A percentile compares a stretch with the other conserved stretches of the same genome.
phyloP scores from a whole-genome alignment of 1,140 invertebrate genomes.

The Papilio aristodemus region DNA sequence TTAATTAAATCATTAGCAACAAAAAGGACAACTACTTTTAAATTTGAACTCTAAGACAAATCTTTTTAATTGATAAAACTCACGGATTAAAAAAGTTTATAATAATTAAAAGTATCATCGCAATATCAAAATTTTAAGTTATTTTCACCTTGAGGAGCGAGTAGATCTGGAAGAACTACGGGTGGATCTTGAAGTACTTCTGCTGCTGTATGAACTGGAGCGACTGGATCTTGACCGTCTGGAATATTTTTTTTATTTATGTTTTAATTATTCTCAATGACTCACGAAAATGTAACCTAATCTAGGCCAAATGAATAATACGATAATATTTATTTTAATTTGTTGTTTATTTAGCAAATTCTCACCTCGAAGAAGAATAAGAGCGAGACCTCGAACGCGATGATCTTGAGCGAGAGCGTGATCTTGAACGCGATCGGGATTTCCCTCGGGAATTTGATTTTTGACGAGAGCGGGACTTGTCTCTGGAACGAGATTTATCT shows the following conservation, averaged over 20 bases:
- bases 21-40: no score
- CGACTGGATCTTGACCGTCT: conserved; percentile 65
- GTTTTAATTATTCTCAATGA: not conserved
- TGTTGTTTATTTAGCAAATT: not conserved
- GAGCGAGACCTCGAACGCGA: conserved; percentile 65
- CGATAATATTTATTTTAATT: not conserved
- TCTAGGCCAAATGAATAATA: not conserved
- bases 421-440: conserved; percentile 70
- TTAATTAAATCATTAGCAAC: no score
- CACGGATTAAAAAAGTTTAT: not conserved
- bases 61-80: conserved; percentile 10
- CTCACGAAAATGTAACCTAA: no score
- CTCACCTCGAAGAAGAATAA: conserved; percentile 75
- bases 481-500: conserved; percentile 9
- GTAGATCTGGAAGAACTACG: conserved; percentile 74
- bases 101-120: conserved; percentile 34
- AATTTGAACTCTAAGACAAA: not conserved
- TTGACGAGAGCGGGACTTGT: not conserved
- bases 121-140: not conserved
- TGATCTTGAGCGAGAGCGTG: conserved; percentile 74
- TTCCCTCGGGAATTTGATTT: conserved; percentile 41
- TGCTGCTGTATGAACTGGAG: conserved; percentile 74
- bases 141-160: conserved; percentile 72
- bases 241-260: conserved; percentile 26
- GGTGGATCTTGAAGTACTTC: conserved; percentile 76